These are phyloP conservation scores for Euplagia quadripunctaria DNA, from an alignment of 2,888 invertebrate species.

Conservation along the genomic window DNA sequence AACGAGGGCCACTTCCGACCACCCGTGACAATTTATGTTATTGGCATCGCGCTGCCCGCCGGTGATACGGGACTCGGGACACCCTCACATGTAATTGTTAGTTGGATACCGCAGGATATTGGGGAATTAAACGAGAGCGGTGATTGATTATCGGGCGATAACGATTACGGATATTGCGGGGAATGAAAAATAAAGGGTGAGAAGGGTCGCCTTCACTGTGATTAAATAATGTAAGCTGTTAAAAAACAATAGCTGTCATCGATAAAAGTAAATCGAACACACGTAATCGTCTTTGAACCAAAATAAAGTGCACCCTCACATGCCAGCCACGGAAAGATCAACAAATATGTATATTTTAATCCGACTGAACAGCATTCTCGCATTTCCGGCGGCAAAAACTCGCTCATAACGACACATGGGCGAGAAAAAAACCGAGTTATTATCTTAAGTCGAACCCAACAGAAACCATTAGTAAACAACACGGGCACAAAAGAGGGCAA, in stretches of 20 bases:
- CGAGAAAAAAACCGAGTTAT: conserved; percentile 85
- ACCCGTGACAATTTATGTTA: conserved; percentile 86
- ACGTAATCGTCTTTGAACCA: conserved; percentile 56
- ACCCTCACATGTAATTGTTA: conserved; percentile 85
- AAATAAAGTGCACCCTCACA: conserved; percentile 65
- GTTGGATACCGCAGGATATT: conserved; percentile 83
- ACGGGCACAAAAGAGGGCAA: conserved; percentile 85
- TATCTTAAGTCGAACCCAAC: conserved; percentile 87
- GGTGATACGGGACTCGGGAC: conserved; percentile 77
- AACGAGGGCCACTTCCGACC: conserved; percentile 73
- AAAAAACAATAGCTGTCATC: conserved; percentile 59
- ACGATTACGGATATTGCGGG: conserved; percentile 77
- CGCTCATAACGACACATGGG: conserved; percentile 78
- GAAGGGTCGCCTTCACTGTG: conserved; percentile 36
- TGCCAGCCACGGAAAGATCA: conserved; percentile 75
- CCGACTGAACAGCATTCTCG: conserved; percentile 80
- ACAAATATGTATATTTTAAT: conserved; percentile 81
- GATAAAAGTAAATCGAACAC: conserved; percentile 67
- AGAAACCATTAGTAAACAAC: conserved; percentile 88
- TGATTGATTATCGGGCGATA: conserved; percentile 84
- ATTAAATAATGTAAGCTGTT: conserved; percentile 60
- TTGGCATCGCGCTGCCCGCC: conserved; percentile 78
- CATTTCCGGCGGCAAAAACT: conserved; percentile 85
- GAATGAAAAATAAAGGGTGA: conserved; percentile 70
- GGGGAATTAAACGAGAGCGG: conserved; percentile 82